phyloP scores from a whole-genome alignment of 2,888 invertebrate species.

The Leucophora obtusa region DNA sequence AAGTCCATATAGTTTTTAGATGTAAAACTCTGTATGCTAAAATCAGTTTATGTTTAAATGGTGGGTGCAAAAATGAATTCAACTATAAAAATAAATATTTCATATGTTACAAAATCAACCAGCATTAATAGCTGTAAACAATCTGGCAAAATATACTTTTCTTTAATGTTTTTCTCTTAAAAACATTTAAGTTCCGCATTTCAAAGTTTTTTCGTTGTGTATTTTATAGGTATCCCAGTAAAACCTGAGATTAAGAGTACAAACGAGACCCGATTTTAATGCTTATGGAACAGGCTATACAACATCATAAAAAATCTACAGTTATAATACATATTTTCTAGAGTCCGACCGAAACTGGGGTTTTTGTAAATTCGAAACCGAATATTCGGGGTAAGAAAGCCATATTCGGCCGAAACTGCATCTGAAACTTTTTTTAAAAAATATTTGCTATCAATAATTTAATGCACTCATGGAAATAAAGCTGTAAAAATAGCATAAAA shows the following conservation, averaged over 20 bases:
- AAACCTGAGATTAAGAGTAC: neutral
- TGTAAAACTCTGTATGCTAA: neutral
- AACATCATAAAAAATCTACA: too few species aligned
- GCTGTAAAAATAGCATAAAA: too few species aligned
- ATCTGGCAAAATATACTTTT: constrained; percentile 11
- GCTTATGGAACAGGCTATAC: too few species aligned
- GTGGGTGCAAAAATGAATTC: constrained; percentile 30
- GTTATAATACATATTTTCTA: too few species aligned
- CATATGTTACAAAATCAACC: neutral
- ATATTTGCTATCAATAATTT: too few species aligned
- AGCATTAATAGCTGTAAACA: neutral
- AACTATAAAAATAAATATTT: constrained; percentile 1
- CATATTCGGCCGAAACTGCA: too few species aligned
- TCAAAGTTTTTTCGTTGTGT: constrained; percentile 11
- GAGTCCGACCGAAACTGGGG: too few species aligned
- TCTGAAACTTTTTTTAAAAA: too few species aligned
- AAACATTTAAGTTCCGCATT: constrained; percentile 50
- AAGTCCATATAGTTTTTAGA: constrained; percentile 10
- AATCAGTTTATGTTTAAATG: constrained; percentile 6
- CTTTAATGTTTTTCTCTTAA: neutral
- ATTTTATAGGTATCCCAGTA: neutral
- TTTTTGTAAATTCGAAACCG: too few species aligned
- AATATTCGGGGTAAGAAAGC: too few species aligned
- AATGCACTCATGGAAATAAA: too few species aligned
- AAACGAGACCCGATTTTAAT: too few species aligned